Percentiles rank a stretch among this genome's conserved stretches.
These are phyloP conservation scores for Melanchra persicariae DNA, from an alignment of 2,888 invertebrate genomes.

Conservation along the genomic window DNA sequence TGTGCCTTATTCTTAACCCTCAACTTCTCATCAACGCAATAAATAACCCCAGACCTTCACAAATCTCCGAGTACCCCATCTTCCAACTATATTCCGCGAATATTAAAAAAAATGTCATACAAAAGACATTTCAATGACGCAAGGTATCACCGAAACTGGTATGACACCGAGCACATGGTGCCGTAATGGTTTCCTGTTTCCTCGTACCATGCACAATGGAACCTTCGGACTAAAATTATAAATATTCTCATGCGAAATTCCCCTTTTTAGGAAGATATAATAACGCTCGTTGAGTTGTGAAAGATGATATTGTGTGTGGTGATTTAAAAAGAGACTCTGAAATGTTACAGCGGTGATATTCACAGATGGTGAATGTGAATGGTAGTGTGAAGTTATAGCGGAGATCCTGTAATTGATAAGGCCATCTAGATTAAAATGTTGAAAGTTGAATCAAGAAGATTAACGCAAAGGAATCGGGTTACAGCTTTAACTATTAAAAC, in stretches of 20 bases:
- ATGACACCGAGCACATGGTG: constrained; percentile 82
- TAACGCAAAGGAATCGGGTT: constrained; percentile 25
- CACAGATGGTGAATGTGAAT: no score
- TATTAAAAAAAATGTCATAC: constrained; percentile 55
- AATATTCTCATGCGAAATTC: constrained; percentile 75
- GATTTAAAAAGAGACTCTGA: constrained; percentile 58
- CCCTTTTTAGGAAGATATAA: constrained; percentile 75
- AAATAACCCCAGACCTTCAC: constrained; percentile 46
- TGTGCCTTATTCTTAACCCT: constrained; percentile 2
- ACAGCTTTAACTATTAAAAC: constrained; percentile 4
- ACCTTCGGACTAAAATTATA: constrained; percentile 82
- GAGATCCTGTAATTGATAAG: constrained; percentile 34
- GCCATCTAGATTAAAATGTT: constrained; percentile 23
- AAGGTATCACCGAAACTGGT: constrained; percentile 79
- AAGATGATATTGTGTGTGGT: constrained; percentile 61
- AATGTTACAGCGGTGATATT: constrained; percentile 11
- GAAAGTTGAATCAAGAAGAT: constrained; percentile 11
- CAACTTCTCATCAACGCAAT: constrained; percentile 22
- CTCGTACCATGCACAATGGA: constrained; percentile 82
- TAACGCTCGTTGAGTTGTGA: constrained; percentile 66
- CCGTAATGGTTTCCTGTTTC: constrained; percentile 89
- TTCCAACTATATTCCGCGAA: constrained; percentile 47
- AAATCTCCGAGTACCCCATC: constrained; percentile 32
- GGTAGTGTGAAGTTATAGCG: constrained; percentile 23
- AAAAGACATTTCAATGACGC: constrained; percentile 72